Conservation (phyloP, 2,113 vertebrate species). For the Lepisosteus oculatus region DNA sequence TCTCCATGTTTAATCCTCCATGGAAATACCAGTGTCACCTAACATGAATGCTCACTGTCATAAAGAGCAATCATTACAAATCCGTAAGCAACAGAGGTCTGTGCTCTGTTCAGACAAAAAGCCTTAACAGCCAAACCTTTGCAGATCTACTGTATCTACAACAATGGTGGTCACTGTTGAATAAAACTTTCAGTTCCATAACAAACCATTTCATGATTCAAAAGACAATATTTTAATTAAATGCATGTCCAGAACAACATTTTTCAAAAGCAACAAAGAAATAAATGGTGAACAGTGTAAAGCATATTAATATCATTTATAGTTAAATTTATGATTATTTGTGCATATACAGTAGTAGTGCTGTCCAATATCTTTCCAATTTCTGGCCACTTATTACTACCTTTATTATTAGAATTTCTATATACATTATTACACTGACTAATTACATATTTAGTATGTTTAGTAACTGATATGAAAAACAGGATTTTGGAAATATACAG, state of each 20-base stretch:
- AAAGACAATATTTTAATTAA: background rate
- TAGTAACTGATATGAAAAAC: slow-evolving; percentile 49
- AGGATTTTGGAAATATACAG: slow-evolving; percentile 34
- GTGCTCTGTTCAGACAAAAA: too few relatives aligned
- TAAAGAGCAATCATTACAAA: too few relatives aligned
- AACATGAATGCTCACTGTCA: too few relatives aligned
- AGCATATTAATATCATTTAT: slow-evolving; percentile 21
- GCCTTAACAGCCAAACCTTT: too few relatives aligned
- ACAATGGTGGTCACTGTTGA: slow-evolving; percentile 16
- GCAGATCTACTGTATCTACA: background rate
- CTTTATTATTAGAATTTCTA: slow-evolving; percentile 25
- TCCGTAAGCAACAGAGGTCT: too few relatives aligned
- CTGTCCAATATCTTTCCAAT: slow-evolving; percentile 30
- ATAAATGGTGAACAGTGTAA: slow-evolving; percentile 52
- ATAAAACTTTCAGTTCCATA: background rate
- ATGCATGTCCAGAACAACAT: background rate
- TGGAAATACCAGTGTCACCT: too few relatives aligned
- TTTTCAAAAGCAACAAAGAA: slow-evolving; percentile 27
- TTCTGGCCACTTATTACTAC: slow-evolving; percentile 17
- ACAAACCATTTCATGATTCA: slow-evolving; percentile 1
- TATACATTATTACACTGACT: slow-evolving; percentile 25
- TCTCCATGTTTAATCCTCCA: too few relatives aligned
- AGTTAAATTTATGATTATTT: slow-evolving; percentile 2
- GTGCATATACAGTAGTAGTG: slow-evolving; percentile 37
- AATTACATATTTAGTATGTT: slow-evolving; percentile 46